Evolutionary conservation across 2,113 vertebrate genomes (phyloP).

Genomic region (Raphicerus campestris): DNA sequence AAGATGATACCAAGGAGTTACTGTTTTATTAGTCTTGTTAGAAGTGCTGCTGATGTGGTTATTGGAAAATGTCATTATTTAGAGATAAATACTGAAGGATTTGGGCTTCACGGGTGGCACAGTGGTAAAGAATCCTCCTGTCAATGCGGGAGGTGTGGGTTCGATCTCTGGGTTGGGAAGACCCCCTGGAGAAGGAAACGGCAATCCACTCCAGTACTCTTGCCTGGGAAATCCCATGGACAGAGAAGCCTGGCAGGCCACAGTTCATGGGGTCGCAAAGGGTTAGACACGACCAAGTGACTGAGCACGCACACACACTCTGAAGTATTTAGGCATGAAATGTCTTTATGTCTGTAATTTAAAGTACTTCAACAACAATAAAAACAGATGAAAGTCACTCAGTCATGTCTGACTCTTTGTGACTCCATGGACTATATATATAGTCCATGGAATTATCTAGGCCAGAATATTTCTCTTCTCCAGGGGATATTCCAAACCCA

Average conservation of each 20-base stretch:
- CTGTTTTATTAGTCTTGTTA: not conserved
- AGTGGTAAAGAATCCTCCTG: not conserved
- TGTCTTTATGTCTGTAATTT: not conserved
- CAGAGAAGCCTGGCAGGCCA: not conserved
- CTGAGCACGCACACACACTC: not conserved
- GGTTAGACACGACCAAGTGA: not conserved
- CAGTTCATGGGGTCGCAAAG: not conserved
- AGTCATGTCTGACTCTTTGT: not conserved
- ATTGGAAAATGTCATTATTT: not conserved
- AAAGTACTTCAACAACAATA: not conserved
- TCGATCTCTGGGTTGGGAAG: not conserved
- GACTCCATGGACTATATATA: not conserved
- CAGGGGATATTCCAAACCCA: not conserved
- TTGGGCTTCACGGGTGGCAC: not conserved
- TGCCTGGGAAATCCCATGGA: not conserved
- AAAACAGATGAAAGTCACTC: not conserved
- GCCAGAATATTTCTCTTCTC: not conserved
- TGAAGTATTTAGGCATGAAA: not conserved
- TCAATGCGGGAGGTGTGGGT: not conserved
- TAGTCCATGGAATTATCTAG: not conserved
- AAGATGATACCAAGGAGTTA: not conserved
- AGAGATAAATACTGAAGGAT: not conserved
- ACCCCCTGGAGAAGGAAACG: not conserved
- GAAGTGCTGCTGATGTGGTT: not conserved
- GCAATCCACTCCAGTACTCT: not conserved